Base-by-base conservation (phyloP, 92 coral and sea anemone species). In the Epizoanthus illoricatus region DNA sequence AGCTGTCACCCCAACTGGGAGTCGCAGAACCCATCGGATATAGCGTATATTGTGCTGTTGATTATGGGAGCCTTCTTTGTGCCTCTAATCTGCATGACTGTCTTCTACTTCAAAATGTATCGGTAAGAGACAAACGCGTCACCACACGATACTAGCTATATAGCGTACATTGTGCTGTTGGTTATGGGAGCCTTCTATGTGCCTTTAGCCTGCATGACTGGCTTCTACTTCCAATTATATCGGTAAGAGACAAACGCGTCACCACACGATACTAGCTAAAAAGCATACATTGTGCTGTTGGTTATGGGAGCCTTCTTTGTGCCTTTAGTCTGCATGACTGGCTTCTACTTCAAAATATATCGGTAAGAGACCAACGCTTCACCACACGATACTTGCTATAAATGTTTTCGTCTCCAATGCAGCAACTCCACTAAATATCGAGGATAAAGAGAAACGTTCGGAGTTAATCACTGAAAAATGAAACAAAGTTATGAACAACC, bases 1-100 rank as follows among this genome's bases (percentile, higher is more conserved):
- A 89, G 92, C 65, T 89, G 92, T 59, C 78, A 76, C 47, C 92
- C 92, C 3, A 86, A 89, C 79, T 89, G 92, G 92, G 66, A 80
- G 45, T 84, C 84, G 1, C 6, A 67, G 39, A 65, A 85, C 5
- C 45, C 81, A 1, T 16, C 61, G 2, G 87, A 64, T n/a, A 67
- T 59, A 16, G 61, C 85, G 10, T 89, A 89, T 56, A 86, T 56
- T 62, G 71, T 81, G n/a, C 47, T 71, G n/a, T 70, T 89, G 65
- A 42, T 86, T 9, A 2, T 71, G 16, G 65, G 87, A 7, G 92
- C 85, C 5, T 89, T 86, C 82, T 58, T 89, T 45, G 5, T 79
- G 0, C 92, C 92, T 0, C 78, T 89, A 4, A n/a, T 24, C 15
- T 72, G 60, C 80, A 89, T 89, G 68, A 11, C 65, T 13, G 11